Conservation (phyloP, 2,113 vertebrate genomes). For the Nerophis lumbriciformis region DNA sequence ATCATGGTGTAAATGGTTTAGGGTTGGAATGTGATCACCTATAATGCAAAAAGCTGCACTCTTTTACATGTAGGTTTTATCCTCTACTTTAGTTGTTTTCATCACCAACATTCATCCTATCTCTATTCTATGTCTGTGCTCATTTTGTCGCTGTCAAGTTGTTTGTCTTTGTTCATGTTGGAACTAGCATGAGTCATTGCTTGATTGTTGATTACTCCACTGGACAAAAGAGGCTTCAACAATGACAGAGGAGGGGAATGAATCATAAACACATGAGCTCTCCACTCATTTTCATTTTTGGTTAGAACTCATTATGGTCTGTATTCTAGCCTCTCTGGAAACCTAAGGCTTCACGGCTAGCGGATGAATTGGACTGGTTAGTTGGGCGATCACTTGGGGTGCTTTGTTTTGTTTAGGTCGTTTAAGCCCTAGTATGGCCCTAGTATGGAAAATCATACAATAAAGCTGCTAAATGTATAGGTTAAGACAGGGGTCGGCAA, state of each 20-base stretch:
- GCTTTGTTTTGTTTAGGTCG: too few species aligned
- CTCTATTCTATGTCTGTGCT: conserved; percentile 33
- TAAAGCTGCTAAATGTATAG: too few species aligned
- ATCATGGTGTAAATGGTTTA: conserved; percentile 19
- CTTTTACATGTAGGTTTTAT: neutral
- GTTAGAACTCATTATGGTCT: neutral
- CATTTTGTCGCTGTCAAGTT: conserved; percentile 41
- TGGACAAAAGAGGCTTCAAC: conserved; percentile 36
- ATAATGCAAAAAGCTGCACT: neutral
- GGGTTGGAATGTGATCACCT: conserved; percentile 17
- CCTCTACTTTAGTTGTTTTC: conserved; percentile 27
- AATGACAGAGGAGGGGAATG: conserved; percentile 47
- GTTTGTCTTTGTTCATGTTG: conserved; percentile 40
- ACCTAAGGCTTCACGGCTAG: too few species aligned
- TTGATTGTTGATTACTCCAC: conserved; percentile 43
- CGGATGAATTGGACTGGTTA: too few species aligned
- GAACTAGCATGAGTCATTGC: conserved; percentile 53
- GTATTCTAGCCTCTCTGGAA: too few species aligned
- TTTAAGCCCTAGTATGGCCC: too few species aligned
- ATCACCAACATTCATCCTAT: conserved; percentile 44
- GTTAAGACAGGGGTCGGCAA: too few species aligned
- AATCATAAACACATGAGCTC: conserved; percentile 42
- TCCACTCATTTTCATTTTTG: conserved; percentile 19
- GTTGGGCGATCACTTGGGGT: too few species aligned
- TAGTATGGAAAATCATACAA: too few species aligned